Conservation (phyloP, 1,140 invertebrate species). For the Penaeus indicus region DNA sequence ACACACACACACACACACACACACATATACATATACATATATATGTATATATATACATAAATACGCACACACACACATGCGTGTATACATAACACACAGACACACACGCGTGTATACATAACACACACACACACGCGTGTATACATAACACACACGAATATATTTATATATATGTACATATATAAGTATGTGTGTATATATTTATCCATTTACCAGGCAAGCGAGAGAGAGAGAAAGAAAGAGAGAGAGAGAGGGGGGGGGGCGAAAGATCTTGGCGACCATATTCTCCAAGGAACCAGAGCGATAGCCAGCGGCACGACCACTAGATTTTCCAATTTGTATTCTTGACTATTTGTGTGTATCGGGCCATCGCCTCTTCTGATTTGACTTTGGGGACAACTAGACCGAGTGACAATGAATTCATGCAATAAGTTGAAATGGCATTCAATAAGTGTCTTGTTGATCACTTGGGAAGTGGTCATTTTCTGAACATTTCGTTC, state of each 20-base stretch:
- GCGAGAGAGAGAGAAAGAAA: background rate
- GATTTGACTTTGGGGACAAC: constrained; percentile 60
- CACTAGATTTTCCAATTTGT: constrained; percentile 61
- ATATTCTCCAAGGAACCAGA: constrained; percentile 16
- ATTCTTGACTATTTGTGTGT: constrained; percentile 56
- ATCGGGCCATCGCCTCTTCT: constrained; percentile 58
- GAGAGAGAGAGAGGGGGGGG: background rate
- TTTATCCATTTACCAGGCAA: background rate
- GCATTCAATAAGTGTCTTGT: constrained; percentile 62
- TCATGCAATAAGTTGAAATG: constrained; percentile 63
- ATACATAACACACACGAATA: background rate
- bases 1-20: constrained; percentile 21
- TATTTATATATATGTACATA: background rate
- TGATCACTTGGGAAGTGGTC: background rate
- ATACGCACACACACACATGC: background rate
- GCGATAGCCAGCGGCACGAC: background rate
- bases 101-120: constrained; percentile 30
- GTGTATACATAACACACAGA: background rate
- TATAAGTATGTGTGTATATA: background rate
- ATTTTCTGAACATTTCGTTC: constrained; percentile 16
- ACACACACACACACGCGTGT: background rate
- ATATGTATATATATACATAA: background rate
- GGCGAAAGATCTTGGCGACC: constrained; percentile 17
- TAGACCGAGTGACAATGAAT: constrained; percentile 47
- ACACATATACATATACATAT: constrained; percentile 36